Percentiles rank a stretch among this genome's conserved stretches.
Conservation (phyloP, 2,888 invertebrate species). For the Heliconius ismenius region DNA sequence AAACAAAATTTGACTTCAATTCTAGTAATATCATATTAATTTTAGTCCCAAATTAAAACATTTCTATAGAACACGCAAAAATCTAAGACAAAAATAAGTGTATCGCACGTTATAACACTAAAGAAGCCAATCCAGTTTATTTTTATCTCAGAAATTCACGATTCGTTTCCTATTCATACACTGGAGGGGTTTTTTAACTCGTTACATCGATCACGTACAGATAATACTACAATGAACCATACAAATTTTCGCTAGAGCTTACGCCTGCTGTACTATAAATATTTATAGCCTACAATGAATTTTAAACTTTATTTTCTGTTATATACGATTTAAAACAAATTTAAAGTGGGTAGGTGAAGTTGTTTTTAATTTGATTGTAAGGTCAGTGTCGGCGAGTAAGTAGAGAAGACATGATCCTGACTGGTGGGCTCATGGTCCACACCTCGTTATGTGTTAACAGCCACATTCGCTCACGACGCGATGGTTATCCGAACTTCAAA, state of each 20-base stretch:
- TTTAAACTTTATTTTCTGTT: conserved; percentile 45
- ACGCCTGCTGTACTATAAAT: conserved; percentile 61
- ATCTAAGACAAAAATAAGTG: background rate
- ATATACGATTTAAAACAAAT: conserved; percentile 49
- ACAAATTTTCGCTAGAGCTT: conserved; percentile 80
- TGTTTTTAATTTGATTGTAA: conserved; percentile 58
- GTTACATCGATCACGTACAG: conserved; percentile 75
- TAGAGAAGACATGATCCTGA: conserved; percentile 80
- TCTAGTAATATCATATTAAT: too few species aligned
- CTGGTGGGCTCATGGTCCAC: conserved; percentile 80
- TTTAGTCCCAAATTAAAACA: background rate
- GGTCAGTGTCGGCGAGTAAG: conserved; percentile 81
- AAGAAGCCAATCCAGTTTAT: conserved; percentile 7
- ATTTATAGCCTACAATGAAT: conserved; percentile 42
- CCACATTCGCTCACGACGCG: conserved; percentile 79
- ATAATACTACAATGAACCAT: conserved; percentile 79
- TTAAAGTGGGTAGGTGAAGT: conserved; percentile 43
- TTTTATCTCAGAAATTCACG: conserved; percentile 18
- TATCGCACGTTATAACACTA: background rate
- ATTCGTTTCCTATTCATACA: conserved; percentile 57
- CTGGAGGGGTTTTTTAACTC: conserved; percentile 64
- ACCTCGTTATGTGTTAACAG: conserved; percentile 82
- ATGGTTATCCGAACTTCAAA: conserved; percentile 79
- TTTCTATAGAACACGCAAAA: background rate
- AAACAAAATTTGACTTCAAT: too few species aligned